These are phyloP conservation scores for Hypotaenidia philippensis DNA, from an alignment of 2,797 vertebrate genomes.

Conservation along the genomic window DNA sequence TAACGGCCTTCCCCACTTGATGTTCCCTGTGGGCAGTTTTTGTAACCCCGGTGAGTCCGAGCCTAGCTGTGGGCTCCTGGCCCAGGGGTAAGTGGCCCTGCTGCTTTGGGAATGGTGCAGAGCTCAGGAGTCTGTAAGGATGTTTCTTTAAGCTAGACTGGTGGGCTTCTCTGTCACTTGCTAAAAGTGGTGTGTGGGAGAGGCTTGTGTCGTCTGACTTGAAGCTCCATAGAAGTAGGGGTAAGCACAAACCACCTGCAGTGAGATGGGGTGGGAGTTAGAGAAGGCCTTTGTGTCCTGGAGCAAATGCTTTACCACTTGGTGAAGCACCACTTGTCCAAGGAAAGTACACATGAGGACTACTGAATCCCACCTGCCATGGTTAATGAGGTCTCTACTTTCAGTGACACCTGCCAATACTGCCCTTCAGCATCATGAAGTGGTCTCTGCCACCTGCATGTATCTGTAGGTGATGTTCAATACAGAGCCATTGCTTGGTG, in stretches of 20 bases:
- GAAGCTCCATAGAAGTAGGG: too few species aligned
- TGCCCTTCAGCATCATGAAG: background rate
- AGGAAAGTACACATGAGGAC: rapidly evolving
- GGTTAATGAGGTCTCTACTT: background rate
- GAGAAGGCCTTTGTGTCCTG: rapidly evolving
- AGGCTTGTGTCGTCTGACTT: background rate
- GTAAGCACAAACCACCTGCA: background rate
- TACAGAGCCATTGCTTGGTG: background rate
- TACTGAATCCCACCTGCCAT: background rate
- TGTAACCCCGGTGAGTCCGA: too few species aligned
- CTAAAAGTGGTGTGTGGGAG: background rate
- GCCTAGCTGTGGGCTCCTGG: background rate
- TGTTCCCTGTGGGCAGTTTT: rapidly evolving
- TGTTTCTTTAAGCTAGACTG: rapidly evolving
- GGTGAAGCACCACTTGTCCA: background rate
- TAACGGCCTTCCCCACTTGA: background rate
- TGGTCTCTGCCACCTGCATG: background rate
- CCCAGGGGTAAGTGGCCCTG: rapidly evolving
- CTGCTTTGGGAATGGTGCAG: background rate
- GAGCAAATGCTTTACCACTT: rapidly evolving
- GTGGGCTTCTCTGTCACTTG: background rate
- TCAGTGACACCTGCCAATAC: background rate
- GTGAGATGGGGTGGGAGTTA: background rate
- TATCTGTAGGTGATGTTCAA: rapidly evolving
- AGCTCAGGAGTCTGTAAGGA: background rate